Conservation (phyloP, 2,888 invertebrate species). For the Aleiodes testaceus region DNA sequence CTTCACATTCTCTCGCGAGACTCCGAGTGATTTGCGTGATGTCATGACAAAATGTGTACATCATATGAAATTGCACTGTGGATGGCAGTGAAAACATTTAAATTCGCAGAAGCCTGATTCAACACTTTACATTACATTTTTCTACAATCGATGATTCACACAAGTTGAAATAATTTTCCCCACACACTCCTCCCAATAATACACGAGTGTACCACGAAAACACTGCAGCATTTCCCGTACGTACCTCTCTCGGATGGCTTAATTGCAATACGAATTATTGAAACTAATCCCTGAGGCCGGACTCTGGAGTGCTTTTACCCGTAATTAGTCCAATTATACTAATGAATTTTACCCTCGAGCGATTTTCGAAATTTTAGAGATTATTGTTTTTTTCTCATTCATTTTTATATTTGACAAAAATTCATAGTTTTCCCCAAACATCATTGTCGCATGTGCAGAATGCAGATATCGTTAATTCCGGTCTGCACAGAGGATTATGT, state of each 20-base stretch:
- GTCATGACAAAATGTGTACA: constrained; percentile 3
- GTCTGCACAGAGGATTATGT: constrained; percentile 26
- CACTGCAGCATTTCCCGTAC: background rate
- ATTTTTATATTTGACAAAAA: too few species aligned
- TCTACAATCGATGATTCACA: too few species aligned
- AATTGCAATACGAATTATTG: constrained; percentile 27
- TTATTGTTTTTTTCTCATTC: background rate
- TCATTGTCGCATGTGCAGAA: constrained; percentile 26
- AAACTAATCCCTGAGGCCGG: constrained; percentile 19
- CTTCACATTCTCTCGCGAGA: background rate
- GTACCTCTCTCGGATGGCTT: background rate
- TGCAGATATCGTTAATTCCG: constrained; percentile 49
- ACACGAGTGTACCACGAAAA: background rate
- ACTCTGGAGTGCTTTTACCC: constrained; percentile 9
- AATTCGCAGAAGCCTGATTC: constrained; percentile 1
- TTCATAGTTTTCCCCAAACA: constrained; percentile 33
- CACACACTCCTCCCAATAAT: background rate
- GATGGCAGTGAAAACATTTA: background rate
- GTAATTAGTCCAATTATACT: constrained; percentile 26
- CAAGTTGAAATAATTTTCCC: background rate
- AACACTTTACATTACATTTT: constrained; percentile 18
- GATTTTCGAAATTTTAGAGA: constrained; percentile 15
- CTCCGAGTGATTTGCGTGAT: constrained; percentile 25
- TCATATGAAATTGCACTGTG: background rate
- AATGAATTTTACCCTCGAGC: constrained; percentile 21